Evolutionary conservation across 2,888 invertebrate genomes (phyloP).

Genomic region (Nomada ruficornis): DNA sequence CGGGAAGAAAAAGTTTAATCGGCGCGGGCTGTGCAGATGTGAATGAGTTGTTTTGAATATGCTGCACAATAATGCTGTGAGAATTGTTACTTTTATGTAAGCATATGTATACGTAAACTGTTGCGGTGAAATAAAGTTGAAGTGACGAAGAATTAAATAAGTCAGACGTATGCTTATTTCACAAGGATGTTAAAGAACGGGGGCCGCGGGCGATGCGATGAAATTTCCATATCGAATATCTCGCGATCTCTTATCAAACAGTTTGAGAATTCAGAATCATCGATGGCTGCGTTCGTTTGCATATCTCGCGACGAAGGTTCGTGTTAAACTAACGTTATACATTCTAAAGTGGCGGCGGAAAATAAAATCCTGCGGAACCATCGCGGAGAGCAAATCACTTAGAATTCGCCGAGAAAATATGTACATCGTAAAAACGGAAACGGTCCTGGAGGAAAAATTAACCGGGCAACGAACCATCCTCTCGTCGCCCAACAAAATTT

Average conservation of each 20-base stretch:
- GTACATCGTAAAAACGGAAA: neutral
- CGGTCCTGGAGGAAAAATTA: too few species aligned
- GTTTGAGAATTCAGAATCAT: conserved; percentile 55
- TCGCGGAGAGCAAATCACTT: neutral
- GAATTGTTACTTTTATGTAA: too few species aligned
- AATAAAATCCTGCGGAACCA: conserved; percentile 15
- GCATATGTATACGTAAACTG: too few species aligned
- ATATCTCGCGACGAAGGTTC: conserved; percentile 46
- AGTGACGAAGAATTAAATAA: conserved; percentile 11
- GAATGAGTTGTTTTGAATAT: too few species aligned
- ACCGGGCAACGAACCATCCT: too few species aligned
- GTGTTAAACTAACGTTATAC: conserved; percentile 28
- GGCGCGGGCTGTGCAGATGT: too few species aligned
- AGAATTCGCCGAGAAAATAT: neutral
- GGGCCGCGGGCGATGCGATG: conserved; percentile 46
- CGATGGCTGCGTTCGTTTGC: conserved; percentile 55
- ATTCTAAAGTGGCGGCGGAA: conserved; percentile 25
- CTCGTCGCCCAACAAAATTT: too few species aligned
- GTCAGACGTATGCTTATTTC: conserved; percentile 11
- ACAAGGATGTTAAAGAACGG: conserved; percentile 26
- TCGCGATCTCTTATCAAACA: conserved; percentile 60
- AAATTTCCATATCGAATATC: conserved; percentile 64
- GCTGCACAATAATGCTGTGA: too few species aligned
- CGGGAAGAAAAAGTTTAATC: neutral
- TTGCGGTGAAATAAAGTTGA: neutral